Conservation (phyloP, 2,797 vertebrate genomes). For the Amazona finschi region DNA sequence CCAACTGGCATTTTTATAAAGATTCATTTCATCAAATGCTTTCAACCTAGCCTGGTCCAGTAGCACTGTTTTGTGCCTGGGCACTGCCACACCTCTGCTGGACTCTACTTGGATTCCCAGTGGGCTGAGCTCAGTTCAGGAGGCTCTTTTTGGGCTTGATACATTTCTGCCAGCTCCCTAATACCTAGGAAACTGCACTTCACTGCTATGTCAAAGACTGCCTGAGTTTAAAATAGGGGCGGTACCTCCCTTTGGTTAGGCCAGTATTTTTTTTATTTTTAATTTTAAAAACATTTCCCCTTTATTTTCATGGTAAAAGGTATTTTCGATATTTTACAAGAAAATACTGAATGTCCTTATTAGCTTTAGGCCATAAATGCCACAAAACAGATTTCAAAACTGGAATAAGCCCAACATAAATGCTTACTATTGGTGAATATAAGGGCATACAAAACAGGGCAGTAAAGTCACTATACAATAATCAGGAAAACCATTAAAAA, state of each 20-base stretch:
- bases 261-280: background rate
- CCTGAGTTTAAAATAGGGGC: background rate
- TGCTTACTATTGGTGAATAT: slow-evolving; percentile 71
- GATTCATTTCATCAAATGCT: background rate
- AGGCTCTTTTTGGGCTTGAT: background rate
- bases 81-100: background rate
- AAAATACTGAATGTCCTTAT: slow-evolving; percentile 74
- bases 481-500: slow-evolving; percentile 81
- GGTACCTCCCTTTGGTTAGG: slow-evolving; percentile 21
- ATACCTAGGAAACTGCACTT: background rate
- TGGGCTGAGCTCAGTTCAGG: background rate
- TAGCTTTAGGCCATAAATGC: slow-evolving; percentile 78
- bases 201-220: background rate
- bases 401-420: slow-evolving; percentile 76
- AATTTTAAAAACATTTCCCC: slow-evolving; percentile 70
- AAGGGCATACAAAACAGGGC: slow-evolving; percentile 70
- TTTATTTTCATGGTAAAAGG: slow-evolving; percentile 67
- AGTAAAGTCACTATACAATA: slow-evolving; percentile 82
- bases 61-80: background rate
- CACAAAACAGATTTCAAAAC: slow-evolving; percentile 78
- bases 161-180: background rate
- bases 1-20: background rate
- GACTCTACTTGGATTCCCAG: background rate
- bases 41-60: background rate
- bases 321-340: slow-evolving; percentile 76